These are phyloP conservation scores for Apostichopus californicus DNA, from an alignment of 35 echinoderm and acorn worm genomes.

Conservation along the genomic window DNA sequence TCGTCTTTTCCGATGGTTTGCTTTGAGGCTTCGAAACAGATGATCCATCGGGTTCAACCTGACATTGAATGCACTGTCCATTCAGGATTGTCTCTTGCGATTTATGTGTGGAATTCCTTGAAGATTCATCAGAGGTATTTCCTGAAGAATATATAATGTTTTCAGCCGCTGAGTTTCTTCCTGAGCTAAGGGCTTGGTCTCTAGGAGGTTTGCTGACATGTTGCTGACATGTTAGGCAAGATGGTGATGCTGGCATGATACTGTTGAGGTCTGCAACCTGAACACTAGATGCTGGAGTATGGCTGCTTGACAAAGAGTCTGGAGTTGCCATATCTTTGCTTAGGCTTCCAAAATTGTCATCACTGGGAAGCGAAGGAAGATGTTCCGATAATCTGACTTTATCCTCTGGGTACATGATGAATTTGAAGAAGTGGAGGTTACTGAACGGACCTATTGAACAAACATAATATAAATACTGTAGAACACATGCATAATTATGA, in stretches of 20 bases:
- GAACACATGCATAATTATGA: too few species aligned
- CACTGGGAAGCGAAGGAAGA: not conserved
- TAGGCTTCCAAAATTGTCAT: not conserved
- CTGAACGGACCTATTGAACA: too few species aligned
- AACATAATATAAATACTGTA: too few species aligned
- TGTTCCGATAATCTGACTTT: not conserved
- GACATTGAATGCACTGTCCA: not conserved
- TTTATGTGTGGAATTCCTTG: not conserved
- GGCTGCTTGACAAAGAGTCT: not conserved
- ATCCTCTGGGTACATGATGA: conserved; percentile 37
- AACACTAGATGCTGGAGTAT: not conserved
- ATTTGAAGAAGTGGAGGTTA: not conserved
- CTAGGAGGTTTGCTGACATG: not conserved
- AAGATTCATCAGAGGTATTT: not conserved
- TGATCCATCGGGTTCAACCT: not conserved
- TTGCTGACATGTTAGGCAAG: conserved; percentile 10
- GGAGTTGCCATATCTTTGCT: not conserved
- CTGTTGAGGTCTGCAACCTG: not conserved
- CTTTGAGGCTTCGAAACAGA: too few species aligned
- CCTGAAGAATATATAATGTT: not conserved
- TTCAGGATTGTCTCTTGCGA: too few species aligned
- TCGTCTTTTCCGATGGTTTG: not conserved
- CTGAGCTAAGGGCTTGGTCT: not conserved
- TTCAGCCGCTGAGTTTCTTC: not conserved
- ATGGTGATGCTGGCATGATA: not conserved